Base-by-base conservation (phyloP, 2,113 vertebrate species). In the Alethe diademata region DNA sequence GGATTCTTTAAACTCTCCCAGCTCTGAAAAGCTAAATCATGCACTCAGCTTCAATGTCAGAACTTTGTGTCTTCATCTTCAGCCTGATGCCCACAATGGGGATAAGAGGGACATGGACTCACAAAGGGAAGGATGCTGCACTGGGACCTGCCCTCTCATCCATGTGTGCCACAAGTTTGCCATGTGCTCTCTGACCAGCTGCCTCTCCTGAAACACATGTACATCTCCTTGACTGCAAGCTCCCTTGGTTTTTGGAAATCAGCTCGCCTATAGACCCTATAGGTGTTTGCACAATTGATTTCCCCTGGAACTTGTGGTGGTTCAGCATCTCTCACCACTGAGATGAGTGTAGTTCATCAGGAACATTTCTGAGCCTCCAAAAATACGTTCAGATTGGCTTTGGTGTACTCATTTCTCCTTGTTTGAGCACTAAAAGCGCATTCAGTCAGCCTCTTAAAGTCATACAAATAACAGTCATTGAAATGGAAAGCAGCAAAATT, bases 401-500 rank as follows among this genome's bases (percentile, higher is more conserved):
- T 9, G 1, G 38, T 79, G 58, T 86, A 47, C 50, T 80, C 35
- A 86, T 92, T 90, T 93, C 64, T 96, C 36, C 67, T 86, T 79
- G 50, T 90, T 74, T 86, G 90, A 94, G 75, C 47, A 60, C 88
- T 71, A 67, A 95, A 96, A 80, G 13, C 0, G 4, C 71, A 93
- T 93, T 92, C 92, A 97, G 71, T 47, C 78, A 88, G 70, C 70
- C 80, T 92, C 80, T 85, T 94, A 81, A 85, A 95, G 87, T 90
- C 87, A 67, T 74, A 93, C 88, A 92, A 97, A 97, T 95, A 96
- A 62, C 66, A 82, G 56, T 8, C 90, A 96, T 95, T 97, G 93
- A 97, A 90, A 96, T 96, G 95, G 85, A 96, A 95, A 95, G 87
- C 56, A 96, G 94, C 64, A 94, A 91, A 95, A 94, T 95, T 89